Conservation (phyloP, 2,113 vertebrate species). For the Corythornis madagascariensis region DNA sequence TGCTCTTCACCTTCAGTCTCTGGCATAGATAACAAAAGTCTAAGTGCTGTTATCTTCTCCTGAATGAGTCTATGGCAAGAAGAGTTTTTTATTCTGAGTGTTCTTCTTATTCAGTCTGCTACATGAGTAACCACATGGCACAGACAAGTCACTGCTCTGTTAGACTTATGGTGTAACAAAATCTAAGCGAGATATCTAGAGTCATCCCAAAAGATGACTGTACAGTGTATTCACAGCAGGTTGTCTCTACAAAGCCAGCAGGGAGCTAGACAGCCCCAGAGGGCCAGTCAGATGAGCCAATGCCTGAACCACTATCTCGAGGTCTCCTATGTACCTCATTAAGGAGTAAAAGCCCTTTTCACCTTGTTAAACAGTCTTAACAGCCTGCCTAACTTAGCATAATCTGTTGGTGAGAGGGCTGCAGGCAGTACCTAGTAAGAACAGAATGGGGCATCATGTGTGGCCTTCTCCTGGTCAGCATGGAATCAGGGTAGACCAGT, state of each 20-base stretch:
- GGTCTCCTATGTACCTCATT: background rate
- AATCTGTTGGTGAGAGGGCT: background rate
- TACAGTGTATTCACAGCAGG: background rate
- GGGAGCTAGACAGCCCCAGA: background rate
- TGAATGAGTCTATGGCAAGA: background rate
- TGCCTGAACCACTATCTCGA: background rate
- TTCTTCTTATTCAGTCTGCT: background rate
- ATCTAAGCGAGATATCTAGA: background rate
- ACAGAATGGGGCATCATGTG: accelerated
- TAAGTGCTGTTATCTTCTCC: background rate
- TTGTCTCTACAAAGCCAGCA: background rate
- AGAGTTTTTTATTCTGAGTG: background rate
- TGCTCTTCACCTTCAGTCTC: background rate
- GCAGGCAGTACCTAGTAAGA: background rate
- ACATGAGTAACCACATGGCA: background rate
- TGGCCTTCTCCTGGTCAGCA: background rate
- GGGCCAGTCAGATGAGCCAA: background rate
- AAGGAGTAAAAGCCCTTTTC: background rate
- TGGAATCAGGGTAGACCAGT: background rate
- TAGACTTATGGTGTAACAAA: background rate
- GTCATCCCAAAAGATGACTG: background rate
- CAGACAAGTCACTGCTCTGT: background rate
- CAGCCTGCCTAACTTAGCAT: background rate
- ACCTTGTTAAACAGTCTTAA: background rate
- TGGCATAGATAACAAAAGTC: background rate